Percentiles rank a stretch among this genome's conserved stretches.
These are phyloP conservation scores for Brachirus orientalis DNA, from an alignment of 2,113 vertebrate genomes.

Conservation along the genomic window DNA sequence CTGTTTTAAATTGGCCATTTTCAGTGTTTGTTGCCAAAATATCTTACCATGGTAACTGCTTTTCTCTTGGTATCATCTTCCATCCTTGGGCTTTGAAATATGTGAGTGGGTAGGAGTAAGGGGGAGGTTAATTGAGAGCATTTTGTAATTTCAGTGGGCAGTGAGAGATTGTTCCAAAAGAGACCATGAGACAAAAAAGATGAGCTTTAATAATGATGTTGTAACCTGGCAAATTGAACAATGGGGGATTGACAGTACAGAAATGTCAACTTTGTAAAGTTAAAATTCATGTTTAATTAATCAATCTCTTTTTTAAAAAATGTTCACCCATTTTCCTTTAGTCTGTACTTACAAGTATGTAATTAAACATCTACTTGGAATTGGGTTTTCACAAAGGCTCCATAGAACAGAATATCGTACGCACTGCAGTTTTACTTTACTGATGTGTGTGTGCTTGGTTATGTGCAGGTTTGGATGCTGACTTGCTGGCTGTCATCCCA, in stretches of 20 bases:
- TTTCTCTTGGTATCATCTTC: conserved; percentile 36
- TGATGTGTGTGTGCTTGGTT: conserved; percentile 4
- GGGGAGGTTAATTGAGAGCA: conserved; percentile 42
- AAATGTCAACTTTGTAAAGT: not conserved
- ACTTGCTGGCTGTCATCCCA: conserved; percentile 87
- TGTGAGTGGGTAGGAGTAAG: conserved; percentile 31
- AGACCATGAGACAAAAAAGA: conserved; percentile 4
- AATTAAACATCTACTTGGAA: conserved; percentile 23
- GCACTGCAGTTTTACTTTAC: not conserved
- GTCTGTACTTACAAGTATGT: not conserved
- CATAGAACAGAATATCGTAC: not conserved
- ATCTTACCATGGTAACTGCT: conserved; percentile 53
- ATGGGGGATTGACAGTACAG: not conserved
- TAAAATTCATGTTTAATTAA: conserved; percentile 3
- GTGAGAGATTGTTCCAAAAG: conserved; percentile 37
- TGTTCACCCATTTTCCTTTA: conserved; percentile 4
- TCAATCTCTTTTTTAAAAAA: not conserved
- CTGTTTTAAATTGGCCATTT: conserved; percentile 37
- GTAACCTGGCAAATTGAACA: conserved; percentile 22
- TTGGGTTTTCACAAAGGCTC: conserved; percentile 5
- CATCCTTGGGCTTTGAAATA: conserved; percentile 48
- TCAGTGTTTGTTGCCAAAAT: conserved; percentile 17
- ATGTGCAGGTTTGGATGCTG: conserved; percentile 86
- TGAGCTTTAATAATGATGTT: conserved; percentile 25
- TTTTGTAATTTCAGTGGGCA: conserved; percentile 51